These are phyloP conservation scores for Papilio xuthus DNA, from an alignment of 1,140 invertebrate species.

Conservation along the genomic window DNA sequence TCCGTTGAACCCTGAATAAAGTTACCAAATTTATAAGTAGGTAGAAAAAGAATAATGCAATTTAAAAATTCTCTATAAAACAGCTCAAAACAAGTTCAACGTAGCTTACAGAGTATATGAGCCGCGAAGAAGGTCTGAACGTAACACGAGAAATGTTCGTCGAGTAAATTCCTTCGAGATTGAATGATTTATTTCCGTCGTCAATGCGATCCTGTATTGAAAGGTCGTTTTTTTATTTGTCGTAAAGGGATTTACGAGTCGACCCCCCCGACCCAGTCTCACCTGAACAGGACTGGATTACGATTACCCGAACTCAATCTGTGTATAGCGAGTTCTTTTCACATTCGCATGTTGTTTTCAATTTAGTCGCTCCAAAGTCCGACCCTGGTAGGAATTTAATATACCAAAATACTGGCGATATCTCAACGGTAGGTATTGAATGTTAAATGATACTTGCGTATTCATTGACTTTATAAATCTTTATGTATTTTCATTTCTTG, in stretches of 20 bases:
- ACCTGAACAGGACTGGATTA: conserved; percentile 27
- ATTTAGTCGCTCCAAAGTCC: not conserved
- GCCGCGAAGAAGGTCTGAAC: conserved; percentile 25
- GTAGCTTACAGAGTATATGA: conserved; percentile 32
- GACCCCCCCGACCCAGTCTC: conserved; percentile 7
- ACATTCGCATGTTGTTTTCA: conserved; percentile 29
- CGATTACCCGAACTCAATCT: conserved; percentile 29
- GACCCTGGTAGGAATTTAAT: conserved; percentile 26
- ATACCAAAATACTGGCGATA: conserved; percentile 10
- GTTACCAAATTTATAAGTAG: conserved; percentile 23
- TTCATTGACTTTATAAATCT: not conserved
- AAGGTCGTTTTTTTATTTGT: conserved; percentile 36
- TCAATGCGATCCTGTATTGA: conserved; percentile 34
- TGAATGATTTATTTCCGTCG: conserved; percentile 36
- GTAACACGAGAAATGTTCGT: conserved; percentile 24
- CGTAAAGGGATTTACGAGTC: conserved; percentile 35
- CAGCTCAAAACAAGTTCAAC: conserved; percentile 13
- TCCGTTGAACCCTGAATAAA: not conserved
- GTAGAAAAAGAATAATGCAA: conserved; percentile 22
- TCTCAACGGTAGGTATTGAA: conserved; percentile 5
- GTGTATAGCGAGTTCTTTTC: conserved; percentile 18
- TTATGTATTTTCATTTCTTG: too few relatives aligned
- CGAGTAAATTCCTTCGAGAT: conserved; percentile 34
- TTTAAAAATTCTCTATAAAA: conserved; percentile 23
- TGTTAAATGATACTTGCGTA: not conserved